Conservation (phyloP, 2,113 vertebrate genomes). For the Cinclus mexicanus region DNA sequence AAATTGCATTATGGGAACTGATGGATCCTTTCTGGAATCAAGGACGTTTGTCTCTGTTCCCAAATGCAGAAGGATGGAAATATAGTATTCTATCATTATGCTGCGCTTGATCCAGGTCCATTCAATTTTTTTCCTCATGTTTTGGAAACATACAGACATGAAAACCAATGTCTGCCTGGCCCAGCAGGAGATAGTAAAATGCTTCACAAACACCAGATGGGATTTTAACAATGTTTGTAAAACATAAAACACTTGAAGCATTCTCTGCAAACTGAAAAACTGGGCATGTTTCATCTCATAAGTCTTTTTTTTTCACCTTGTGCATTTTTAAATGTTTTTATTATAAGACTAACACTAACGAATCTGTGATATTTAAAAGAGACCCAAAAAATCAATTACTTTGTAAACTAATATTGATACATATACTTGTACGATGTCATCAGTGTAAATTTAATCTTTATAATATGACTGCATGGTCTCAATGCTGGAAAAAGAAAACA, state of each 20-base stretch:
- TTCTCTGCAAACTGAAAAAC: conserved; percentile 62
- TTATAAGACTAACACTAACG: background rate
- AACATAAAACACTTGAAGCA: conserved; percentile 65
- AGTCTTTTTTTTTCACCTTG: conserved; percentile 43
- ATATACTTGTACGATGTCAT: background rate
- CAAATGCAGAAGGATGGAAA: conserved; percentile 62
- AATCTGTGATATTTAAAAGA: background rate
- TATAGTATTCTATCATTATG: conserved; percentile 59
- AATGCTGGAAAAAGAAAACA: background rate
- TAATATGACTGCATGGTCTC: background rate
- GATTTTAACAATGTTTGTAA: conserved; percentile 72
- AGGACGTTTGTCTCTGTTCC: conserved; percentile 65
- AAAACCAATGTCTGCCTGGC: conserved; percentile 73
- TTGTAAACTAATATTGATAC: background rate
- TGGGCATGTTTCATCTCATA: conserved; percentile 56
- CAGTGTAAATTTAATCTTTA: background rate
- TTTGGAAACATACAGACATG: conserved; percentile 73
- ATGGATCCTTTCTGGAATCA: conserved; percentile 58
- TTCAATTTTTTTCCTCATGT: conserved; percentile 66
- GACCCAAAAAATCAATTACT: background rate
- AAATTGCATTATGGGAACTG: conserved; percentile 59
- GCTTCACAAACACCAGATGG: conserved; percentile 76
- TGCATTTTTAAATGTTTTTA: conserved; percentile 23
- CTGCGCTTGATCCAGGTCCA: conserved; percentile 63
- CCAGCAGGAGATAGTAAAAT: conserved; percentile 79